Base-by-base conservation (phyloP, 2,113 vertebrate genomes). In the Reinhardtius hippoglossoides region DNA sequence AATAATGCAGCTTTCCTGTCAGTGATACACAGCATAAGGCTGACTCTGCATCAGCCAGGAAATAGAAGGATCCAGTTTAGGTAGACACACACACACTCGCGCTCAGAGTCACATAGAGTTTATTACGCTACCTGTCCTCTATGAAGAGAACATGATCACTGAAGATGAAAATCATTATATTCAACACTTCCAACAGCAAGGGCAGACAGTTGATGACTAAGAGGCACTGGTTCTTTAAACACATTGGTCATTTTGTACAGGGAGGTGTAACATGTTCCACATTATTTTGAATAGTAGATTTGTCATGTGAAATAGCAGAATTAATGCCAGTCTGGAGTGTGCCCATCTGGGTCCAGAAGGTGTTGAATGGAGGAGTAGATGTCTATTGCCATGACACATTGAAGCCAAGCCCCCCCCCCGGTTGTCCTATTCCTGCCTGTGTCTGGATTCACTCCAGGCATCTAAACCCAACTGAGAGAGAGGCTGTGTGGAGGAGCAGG, bases 1-100 rank as follows among this genome's bases (percentile, higher is more conserved):
- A 95, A 94, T 94, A 92, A 95, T 94, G 89, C 80, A 93, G 31
- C 65, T 78, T 94, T 93, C 91, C 90, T 88, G 91, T 92, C 74
- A 92, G 60, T 75, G 88, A 91, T 92, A 88, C 76, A 68, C 61
- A 69, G 58, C 69, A 59, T 76, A 68, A 70, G 67, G 68, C 88
- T 87, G 83, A 88, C 71, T 72, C 52, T 73, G 80, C 79, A 76
- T 81, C 74, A 78, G 40, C 74, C 46, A 54, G 26, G 52, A 56
- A 74, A 71, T 58, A 60, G 63, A 73, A 9, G 31, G 76, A 75
- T 82, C 65, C 44, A 69, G 40, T 82, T 80, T 52, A 74, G 52
- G 9, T 0, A 71, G 15, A 27, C 57, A 61, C 2, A 26, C 31
- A 40, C 40, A 42, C 40, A 42, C 40, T 42, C 40, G 3, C 3